Conservation (phyloP, 2,888 invertebrate genomes). For the Mycogona germanica region DNA sequence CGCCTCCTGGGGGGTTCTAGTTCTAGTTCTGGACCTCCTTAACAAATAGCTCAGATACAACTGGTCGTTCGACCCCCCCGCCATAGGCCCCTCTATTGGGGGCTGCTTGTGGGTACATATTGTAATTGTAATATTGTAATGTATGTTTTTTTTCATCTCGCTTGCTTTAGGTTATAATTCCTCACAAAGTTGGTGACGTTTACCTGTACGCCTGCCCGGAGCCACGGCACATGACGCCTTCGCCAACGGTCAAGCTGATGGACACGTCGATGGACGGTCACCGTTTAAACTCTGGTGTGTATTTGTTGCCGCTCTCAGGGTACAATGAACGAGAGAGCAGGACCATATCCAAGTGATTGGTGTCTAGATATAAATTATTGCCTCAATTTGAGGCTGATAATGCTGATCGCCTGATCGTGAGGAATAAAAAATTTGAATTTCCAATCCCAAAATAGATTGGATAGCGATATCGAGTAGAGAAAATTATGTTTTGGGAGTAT, state of each 20-base stretch:
- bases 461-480: too few relatives aligned
- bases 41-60: not conserved
- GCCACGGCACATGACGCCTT: not conserved
- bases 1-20: too few relatives aligned
- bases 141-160: conserved; percentile 4
- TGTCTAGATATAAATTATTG: too few relatives aligned
- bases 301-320: not conserved
- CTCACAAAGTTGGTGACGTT: conserved; percentile 55
- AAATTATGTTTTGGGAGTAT: too few relatives aligned
- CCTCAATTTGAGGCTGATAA: too few relatives aligned
- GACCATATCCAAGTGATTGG: too few relatives aligned
- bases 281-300: not conserved
- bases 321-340: too few relatives aligned
- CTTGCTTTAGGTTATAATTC: conserved; percentile 34
- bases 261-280: conserved; percentile 1
- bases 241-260: not conserved
- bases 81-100: not conserved
- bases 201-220: conserved; percentile 50
- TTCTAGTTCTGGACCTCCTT: too few relatives aligned
- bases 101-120: not conserved
- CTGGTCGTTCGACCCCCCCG: too few relatives aligned
- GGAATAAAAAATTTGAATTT: too few relatives aligned
- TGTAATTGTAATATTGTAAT: not conserved
- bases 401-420: too few relatives aligned
- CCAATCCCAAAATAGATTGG: too few relatives aligned